Conservation (phyloP, 2,888 invertebrate genomes). For the Mesodorylaimus sp. region DNA sequence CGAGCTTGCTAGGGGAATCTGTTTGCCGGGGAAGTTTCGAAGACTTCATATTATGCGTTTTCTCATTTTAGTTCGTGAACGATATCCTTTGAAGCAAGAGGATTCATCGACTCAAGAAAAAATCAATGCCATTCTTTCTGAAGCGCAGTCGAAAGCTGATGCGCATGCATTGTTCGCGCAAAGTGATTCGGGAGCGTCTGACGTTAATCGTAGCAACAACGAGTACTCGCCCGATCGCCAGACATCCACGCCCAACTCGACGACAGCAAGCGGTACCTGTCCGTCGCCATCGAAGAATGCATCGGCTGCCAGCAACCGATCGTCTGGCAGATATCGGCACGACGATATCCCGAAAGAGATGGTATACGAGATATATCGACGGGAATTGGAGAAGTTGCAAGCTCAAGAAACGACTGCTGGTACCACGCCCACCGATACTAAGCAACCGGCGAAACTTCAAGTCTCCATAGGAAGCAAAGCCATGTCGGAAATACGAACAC, state of each 20-base stretch:
- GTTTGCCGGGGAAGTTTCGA: too few relatives aligned
- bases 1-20: too few relatives aligned
- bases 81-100: constrained; percentile 38
- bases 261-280: not conserved
- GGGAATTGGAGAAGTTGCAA: constrained; percentile 80
- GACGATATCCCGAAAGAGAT: constrained; percentile 91
- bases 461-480: too few relatives aligned
- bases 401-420: too few relatives aligned
- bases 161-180: not conserved
- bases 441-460: too few relatives aligned
- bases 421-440: too few relatives aligned
- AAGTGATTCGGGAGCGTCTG: not conserved
- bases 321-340: constrained; percentile 55
- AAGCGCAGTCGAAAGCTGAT: constrained; percentile 40
- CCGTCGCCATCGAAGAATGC: not conserved
- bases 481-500: too few relatives aligned
- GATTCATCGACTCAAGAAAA: constrained; percentile 65
- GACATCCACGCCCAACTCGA: too few relatives aligned
- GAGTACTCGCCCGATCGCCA: too few relatives aligned
- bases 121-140: constrained; percentile 72
- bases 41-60: too few relatives aligned
- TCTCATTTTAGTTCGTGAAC: constrained; percentile 5
- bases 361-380: constrained; percentile 79
- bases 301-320: not conserved
- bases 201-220: too few relatives aligned